Evolutionary conservation across 2,113 vertebrate species (phyloP).

Genomic region (Dissostichus mawsoni): DNA sequence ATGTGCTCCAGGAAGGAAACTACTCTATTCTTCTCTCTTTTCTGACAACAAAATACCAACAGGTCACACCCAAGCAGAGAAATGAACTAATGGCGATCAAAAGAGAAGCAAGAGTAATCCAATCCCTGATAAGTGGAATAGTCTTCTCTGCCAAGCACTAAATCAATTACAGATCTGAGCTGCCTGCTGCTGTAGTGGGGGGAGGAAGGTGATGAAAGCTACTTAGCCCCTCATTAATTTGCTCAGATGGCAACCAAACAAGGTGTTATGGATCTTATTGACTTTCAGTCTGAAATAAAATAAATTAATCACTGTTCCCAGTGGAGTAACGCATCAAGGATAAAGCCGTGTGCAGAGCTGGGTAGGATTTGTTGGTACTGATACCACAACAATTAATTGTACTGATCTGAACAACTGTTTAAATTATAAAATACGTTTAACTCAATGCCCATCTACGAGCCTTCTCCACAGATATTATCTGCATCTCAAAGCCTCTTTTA

Average conservation of each 20-base stretch:
- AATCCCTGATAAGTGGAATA: slow-evolving; percentile 49
- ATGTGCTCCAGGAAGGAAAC: not conserved
- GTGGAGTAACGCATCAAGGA: not conserved
- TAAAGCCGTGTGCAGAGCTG: not conserved
- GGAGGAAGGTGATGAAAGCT: slow-evolving; percentile 64
- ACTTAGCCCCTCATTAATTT: slow-evolving; percentile 67
- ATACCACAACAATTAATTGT: not conserved
- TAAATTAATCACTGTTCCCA: not conserved
- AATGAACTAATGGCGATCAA: slow-evolving; percentile 43
- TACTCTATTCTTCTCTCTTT: not conserved
- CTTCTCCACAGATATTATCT: not conserved
- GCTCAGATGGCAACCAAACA: slow-evolving; percentile 72
- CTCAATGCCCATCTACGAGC: not conserved
- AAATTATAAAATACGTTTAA: not conserved
- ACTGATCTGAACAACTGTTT: too few species aligned
- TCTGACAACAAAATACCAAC: slow-evolving; percentile 10
- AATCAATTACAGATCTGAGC: slow-evolving; percentile 65
- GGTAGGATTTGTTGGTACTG: not conserved
- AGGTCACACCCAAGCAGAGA: slow-evolving; percentile 14
- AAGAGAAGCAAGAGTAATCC: slow-evolving; percentile 47
- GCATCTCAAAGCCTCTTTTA: not conserved
- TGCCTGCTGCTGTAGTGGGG: slow-evolving; percentile 51
- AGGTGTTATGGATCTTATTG: slow-evolving; percentile 71
- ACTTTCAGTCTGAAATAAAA: slow-evolving; percentile 40
- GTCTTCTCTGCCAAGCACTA: slow-evolving; percentile 51